Evolutionary conservation across 2,888 invertebrate genomes (phyloP).

Genomic region (Hemaris fuciformis): DNA sequence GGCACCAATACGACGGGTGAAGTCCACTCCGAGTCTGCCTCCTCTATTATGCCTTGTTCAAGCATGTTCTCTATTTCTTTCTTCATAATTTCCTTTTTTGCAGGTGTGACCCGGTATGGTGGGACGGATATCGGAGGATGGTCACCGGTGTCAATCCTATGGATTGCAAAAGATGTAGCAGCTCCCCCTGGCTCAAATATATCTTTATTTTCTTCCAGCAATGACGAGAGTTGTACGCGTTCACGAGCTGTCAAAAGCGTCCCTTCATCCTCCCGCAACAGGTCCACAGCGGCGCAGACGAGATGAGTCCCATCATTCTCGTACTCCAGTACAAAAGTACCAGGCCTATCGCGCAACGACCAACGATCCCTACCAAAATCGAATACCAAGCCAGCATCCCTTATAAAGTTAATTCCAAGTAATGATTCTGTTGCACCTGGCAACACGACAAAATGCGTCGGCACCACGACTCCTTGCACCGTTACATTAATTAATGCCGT

Average conservation of each 20-base stretch:
- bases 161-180: no score
- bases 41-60: slow-evolving; percentile 36
- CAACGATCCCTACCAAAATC: not conserved
- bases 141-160: slow-evolving; percentile 14
- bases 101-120: slow-evolving; percentile 18
- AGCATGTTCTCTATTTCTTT: slow-evolving; percentile 24
- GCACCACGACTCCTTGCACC: no score
- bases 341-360: not conserved
- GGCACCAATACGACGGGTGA: slow-evolving; percentile 31
- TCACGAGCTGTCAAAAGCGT: not conserved
- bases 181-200: no score
- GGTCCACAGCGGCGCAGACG: not conserved
- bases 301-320: not conserved
- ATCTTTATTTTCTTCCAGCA: not conserved
- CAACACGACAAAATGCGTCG: no score
- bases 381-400: no score
- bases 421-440: no score
- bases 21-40: slow-evolving; percentile 35
- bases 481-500: no score
- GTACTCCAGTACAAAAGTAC: not conserved
- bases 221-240: not conserved
- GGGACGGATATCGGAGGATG: slow-evolving; percentile 12
- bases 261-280: slow-evolving; percentile 9
- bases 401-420: no score
- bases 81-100: slow-evolving; percentile 15